Conservation (phyloP, 2,797 vertebrate species). For the Poeciliopsis infans region DNA sequence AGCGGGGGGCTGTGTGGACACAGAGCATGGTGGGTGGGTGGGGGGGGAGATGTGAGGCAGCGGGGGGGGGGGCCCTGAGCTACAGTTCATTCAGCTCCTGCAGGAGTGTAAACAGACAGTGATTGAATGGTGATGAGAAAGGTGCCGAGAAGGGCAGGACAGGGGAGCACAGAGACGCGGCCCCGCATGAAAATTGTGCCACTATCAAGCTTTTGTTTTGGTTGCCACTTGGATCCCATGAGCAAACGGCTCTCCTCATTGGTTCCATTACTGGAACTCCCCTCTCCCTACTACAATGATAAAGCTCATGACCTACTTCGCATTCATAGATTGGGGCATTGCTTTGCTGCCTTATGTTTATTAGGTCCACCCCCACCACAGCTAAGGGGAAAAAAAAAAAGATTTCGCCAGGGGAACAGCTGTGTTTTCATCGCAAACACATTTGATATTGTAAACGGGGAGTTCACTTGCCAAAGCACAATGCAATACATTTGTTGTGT, state of each 20-base stretch:
- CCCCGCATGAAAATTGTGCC: constrained; percentile 70
- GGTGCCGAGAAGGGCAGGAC: constrained; percentile 69
- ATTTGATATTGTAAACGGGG: constrained; percentile 46
- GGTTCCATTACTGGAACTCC: constrained; percentile 62
- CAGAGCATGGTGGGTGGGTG: neutral
- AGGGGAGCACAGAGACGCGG: constrained; percentile 50
- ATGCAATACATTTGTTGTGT: constrained; percentile 14
- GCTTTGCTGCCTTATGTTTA: constrained; percentile 52
- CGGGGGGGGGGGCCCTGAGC: constrained; percentile 72
- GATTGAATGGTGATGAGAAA: constrained; percentile 83
- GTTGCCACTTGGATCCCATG: constrained; percentile 67
- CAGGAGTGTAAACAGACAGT: constrained; percentile 84
- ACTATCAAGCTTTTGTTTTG: constrained; percentile 73
- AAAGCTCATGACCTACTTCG: constrained; percentile 73
- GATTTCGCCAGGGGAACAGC: constrained; percentile 55
- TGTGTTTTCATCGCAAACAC: constrained; percentile 54
- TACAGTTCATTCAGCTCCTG: constrained; percentile 75
- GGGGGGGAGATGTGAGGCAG: constrained; percentile 43
- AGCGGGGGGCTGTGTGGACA: constrained; percentile 29
- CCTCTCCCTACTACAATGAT: constrained; percentile 50
- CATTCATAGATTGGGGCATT: constrained; percentile 60
- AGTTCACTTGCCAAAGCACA: constrained; percentile 10
- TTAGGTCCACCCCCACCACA: constrained; percentile 27
- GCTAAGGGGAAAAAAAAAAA: constrained; percentile 46
- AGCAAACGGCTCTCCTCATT: constrained; percentile 72